Evolutionary conservation across 2,888 invertebrate species (phyloP), one percentile per base, ranked within the genome.

Genomic region (Limenitis camilla): DNA sequence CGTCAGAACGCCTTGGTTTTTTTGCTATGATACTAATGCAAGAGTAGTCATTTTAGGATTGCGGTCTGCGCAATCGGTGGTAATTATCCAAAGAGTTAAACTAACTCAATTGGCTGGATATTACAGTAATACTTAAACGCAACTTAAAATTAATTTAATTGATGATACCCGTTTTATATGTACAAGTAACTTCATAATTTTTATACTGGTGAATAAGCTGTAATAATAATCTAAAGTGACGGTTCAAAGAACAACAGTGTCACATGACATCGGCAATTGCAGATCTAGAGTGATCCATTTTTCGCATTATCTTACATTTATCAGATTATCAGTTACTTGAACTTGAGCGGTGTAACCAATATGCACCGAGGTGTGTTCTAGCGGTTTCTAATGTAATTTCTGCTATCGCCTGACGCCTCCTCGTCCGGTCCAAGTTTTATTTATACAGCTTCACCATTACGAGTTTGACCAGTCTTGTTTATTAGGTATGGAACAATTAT

Each of bases 381-480:
- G 69, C 73, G 68, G 75, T 79, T 81, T 81, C 77, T 77, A 78
- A 78, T 71, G 73, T 69, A 74, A 70, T 77, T 76, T 75, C 74
- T 19, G 19, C 19, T 19, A 19, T 19, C 19, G 19, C 19, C 19
- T 19, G 19, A 19, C 19, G 64, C 64, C 54, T 53, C 69, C 62
- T 66, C 68, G 68, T 74, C 74, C 72, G 76, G 72, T 65, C 64
- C 61, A 61, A 68, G 71, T 74, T 75, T 74, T 67, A 68, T 74
- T 19, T 74, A 62, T 63, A 59, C 62, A 59, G 55, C 61, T 58
- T 46, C 49, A 47, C 19, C 30, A 32, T 45, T 48, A 48, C 48
- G 44, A 38, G 41, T 47, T 39, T 49, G 35, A 30, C 30, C 38
- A 36, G 44, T 35, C 33, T 33, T 41, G 48, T 56, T 44, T 29